Evolutionary conservation across 1,140 invertebrate genomes (phyloP), one percentile per base, ranked within the genome.

Genomic region (Drosophila nasuta): DNA sequence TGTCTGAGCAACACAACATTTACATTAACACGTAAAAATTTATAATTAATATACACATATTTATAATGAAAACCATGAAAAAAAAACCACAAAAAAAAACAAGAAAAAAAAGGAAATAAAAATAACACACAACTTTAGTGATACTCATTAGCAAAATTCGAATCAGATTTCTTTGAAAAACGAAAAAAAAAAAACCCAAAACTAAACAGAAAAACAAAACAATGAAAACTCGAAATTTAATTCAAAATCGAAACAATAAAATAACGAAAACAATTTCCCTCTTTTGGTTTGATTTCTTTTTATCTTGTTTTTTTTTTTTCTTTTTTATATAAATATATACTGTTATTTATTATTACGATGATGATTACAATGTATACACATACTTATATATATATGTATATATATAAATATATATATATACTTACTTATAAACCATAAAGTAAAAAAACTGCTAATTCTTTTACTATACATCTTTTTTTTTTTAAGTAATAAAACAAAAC

Each of bases 141-240:
- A 82, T 87, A 87, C 67, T 82, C 71, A 79, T 79, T 85, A 74
- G 81, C 65, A 75, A 75, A 82, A 45, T 30, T 54, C 30, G 28
- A 54, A 54, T 54, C 51, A 33, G 51, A 57, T 57, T 57, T 41
- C 33, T 57, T 41, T 35, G 20, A 54, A 38, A 45, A 52, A 54
- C 3, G 13, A 38, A n/a, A n/a, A n/a, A 48, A 51, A 64, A 51
- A 20, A 20, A 35, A 48, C 6, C 5, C 4, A 63, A 20, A 10
- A 25, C n/a, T 3, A 43, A 43, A 13, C 41, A 43, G 38, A 66
- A 43, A 11, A n/a, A 25, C 20, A 25, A 33, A 54, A 54, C 28
- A n/a, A 33, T 30, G 15, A 56, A 56, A 38, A 56, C 33, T 56
- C 15, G 52, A 57, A 57, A 57, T 41, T 57, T 41, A 59, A 46